These are phyloP conservation scores for Macroteleia sp. DNA, from an alignment of 2,888 invertebrate genomes.

Conservation along the genomic window DNA sequence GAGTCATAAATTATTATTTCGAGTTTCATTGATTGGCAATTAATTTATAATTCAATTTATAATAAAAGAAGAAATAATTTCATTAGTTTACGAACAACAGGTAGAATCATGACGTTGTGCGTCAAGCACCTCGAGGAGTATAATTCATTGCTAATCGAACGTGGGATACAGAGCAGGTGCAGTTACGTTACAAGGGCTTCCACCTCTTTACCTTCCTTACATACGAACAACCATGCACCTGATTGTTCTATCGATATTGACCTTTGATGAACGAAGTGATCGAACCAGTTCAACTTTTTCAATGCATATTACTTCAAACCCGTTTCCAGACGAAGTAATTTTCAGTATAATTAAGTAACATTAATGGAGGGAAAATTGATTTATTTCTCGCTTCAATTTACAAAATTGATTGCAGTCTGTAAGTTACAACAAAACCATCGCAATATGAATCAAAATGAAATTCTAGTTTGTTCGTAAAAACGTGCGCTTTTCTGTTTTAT, in stretches of 20 bases:
- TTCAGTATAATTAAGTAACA: conserved; percentile 12
- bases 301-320: background rate
- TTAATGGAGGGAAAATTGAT: background rate
- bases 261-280: conserved; percentile 62
- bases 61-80: conserved; percentile 11
- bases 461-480: too few relatives aligned
- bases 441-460: too few relatives aligned
- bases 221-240: conserved; percentile 44
- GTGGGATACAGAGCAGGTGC: conserved; percentile 73
- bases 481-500: too few relatives aligned
- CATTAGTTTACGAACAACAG: conserved; percentile 64
- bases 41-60: background rate
- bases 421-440: too few relatives aligned
- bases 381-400: conserved; percentile 2
- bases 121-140: conserved; percentile 63
- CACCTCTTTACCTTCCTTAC: conserved; percentile 65
- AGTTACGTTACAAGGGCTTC: conserved; percentile 64
- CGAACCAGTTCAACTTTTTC: conserved; percentile 3
- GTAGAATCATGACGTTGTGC: conserved; percentile 67
- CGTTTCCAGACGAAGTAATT: conserved; percentile 3
- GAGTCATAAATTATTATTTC: too few relatives aligned
- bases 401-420: too few relatives aligned
- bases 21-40: conserved; percentile 1
- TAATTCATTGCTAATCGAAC: conserved; percentile 75
- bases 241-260: conserved; percentile 67